These are phyloP conservation scores for Hystrix brachyura DNA, from an alignment of 2,113 vertebrate genomes.

Conservation along the genomic window DNA sequence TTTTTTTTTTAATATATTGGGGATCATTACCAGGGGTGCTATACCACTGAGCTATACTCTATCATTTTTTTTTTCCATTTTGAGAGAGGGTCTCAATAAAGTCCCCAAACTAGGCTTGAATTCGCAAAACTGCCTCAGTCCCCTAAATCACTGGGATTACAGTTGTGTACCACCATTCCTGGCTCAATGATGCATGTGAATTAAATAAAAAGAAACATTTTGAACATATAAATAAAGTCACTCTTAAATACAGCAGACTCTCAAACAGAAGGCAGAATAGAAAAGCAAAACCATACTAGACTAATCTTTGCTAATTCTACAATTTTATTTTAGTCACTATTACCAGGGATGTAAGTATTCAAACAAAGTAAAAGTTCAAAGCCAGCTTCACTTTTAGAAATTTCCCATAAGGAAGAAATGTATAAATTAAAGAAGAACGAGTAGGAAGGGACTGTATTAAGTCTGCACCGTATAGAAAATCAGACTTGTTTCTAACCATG, in stretches of 20 bases:
- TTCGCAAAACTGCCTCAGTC: neutral
- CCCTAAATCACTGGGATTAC: neutral
- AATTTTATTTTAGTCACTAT: constrained; percentile 53
- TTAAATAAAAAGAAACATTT: constrained; percentile 30
- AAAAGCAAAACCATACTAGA: neutral
- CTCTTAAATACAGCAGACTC: neutral
- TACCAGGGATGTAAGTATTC: neutral
- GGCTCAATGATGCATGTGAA: neutral
- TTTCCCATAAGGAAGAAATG: neutral
- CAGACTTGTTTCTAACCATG: neutral
- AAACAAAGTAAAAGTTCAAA: constrained; percentile 40
- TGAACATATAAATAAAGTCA: neutral
- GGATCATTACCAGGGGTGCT: neutral
- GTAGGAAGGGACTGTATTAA: neutral
- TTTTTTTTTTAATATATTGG: neutral
- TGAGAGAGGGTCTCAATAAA: neutral
- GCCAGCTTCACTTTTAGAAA: neutral
- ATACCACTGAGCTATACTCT: neutral
- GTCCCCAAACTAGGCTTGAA: neutral
- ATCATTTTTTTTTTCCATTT: neutral
- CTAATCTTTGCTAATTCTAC: constrained; percentile 26
- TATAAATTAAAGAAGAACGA: neutral
- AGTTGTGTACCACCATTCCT: neutral
- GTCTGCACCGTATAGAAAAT: neutral
- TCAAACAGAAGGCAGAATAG: neutral